Conservation (phyloP, 2,797 vertebrate genomes). For the Danio choprae region DNA sequence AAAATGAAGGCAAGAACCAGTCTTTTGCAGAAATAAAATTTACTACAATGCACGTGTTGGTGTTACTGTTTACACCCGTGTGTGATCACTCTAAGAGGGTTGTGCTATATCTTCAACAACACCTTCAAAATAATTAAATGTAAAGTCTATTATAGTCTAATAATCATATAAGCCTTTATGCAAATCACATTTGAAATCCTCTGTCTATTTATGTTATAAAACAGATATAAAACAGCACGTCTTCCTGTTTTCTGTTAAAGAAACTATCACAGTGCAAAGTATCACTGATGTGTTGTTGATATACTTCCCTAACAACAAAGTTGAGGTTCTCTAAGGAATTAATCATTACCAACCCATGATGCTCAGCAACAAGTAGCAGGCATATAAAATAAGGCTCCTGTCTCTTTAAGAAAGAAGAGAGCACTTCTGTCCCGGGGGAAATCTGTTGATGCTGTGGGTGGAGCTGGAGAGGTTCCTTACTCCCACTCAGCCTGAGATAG, state of each 20-base stretch:
- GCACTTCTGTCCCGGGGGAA: slow-evolving; percentile 46
- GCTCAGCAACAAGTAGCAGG: slow-evolving; percentile 38
- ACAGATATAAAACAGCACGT: not conserved
- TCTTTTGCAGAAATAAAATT: not conserved
- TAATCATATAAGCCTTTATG: no score
- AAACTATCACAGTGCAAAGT: not conserved
- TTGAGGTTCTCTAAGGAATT: slow-evolving; percentile 53
- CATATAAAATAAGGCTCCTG: slow-evolving; percentile 26
- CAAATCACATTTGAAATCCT: not conserved
- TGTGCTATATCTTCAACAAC: not conserved
- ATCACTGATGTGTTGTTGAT: slow-evolving; percentile 32
- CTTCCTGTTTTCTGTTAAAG: not conserved
- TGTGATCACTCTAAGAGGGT: not conserved
- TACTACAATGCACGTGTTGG: not conserved
- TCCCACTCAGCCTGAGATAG: slow-evolving; percentile 52
- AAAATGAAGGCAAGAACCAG: not conserved
- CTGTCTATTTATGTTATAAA: not conserved
- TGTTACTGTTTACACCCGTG: slow-evolving; percentile 12
- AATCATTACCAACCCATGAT: slow-evolving; percentile 8
- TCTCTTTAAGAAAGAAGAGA: slow-evolving; percentile 71
- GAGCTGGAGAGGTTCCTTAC: slow-evolving; percentile 42
- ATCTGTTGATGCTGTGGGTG: slow-evolving; percentile 52
- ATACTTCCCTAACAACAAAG: slow-evolving; percentile 44
- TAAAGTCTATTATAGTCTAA: not conserved
- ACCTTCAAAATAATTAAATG: not conserved